Base-by-base conservation (phyloP, 1,140 invertebrate genomes). In the Ceratina australensis region DNA sequence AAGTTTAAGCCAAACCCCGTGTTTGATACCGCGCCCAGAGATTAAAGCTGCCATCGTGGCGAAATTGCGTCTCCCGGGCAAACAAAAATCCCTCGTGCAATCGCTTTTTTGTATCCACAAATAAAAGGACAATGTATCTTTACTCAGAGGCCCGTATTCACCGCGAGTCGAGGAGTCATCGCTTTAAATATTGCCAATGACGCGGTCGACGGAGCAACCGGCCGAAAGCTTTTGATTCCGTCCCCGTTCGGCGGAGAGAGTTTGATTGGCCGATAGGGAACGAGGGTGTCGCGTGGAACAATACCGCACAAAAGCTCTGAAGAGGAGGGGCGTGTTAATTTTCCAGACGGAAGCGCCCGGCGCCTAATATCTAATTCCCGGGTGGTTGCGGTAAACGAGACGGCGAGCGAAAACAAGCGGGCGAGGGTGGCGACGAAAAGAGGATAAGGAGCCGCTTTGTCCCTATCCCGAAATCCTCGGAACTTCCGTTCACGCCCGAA, bases 281-380 rank as follows among this genome's bases (percentile, higher is more conserved):
- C n/a, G 72, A 72, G 82, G 64, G 47, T 73, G 59, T 56, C 16
- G 80, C 74, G 78, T 75, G 56, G 76, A 80, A 86, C 81, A 86
- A 85, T 83, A 42, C 81, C 83, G 61, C 24, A 59, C 59, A 59
- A 54, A 64, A 50, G 33, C 33, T 42, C 33, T 10, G 33, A 42
- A 10, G 33, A n/a, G 20, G 26, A 24, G 54, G 50, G 52, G 64
- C 66, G 75, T 67, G 76, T 83, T 82, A 82, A 83, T 83, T 83
- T 82, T 82, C 76, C 80, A 66, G 66, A 50, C 71, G 56, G 71
- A 61, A 75, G 59, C 74, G 72, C 79, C 20, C 20, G 18, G 13
- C n/a, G 28, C 3, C 59, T 72, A 67, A 74, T 74, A 75, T 71
- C 82, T 71, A 79, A 83, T 83, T 83, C 71, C 42, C 52, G 16